Evolutionary conservation across 2,797 vertebrate genomes (phyloP).

Genomic region (Delichon dasypus): DNA sequence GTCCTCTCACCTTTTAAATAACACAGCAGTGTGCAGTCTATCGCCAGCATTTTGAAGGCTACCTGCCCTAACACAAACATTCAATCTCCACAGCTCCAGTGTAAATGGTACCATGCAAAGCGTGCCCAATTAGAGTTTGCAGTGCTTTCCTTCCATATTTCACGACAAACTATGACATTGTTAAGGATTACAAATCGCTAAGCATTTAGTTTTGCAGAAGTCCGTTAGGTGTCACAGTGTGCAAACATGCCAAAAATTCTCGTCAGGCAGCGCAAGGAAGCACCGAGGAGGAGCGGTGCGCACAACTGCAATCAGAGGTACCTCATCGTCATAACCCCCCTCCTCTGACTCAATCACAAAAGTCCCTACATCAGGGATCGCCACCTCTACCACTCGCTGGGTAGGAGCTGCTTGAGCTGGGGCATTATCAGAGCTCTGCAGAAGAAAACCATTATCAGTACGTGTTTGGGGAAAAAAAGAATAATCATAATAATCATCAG

Average conservation of each 20-base stretch:
- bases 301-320: conserved; percentile 76
- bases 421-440: conserved; percentile 79
- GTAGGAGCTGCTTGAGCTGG: conserved; percentile 77
- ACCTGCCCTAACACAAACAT: background rate
- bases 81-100: background rate
- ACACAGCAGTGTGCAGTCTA: background rate
- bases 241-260: conserved; percentile 70
- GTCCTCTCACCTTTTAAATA: background rate
- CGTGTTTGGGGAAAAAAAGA: background rate
- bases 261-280: conserved; percentile 60
- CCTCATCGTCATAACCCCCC: conserved; percentile 98
- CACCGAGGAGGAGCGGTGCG: conserved; percentile 68
- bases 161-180: background rate
- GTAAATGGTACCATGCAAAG: conserved; percentile 57
- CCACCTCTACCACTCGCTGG: conserved; percentile 92
- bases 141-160: background rate
- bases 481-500: background rate
- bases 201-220: conserved; percentile 48
- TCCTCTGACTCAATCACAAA: conserved; percentile 94
- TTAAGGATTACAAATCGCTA: background rate
- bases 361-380: conserved; percentile 92
- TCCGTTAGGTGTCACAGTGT: conserved; percentile 52
- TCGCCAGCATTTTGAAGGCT: background rate
- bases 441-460: conserved; percentile 72
- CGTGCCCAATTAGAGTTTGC: conserved; percentile 16